Evolutionary conservation across 2,888 invertebrate species (phyloP).

Genomic region (Kuschelorhynchus macadamiae): DNA sequence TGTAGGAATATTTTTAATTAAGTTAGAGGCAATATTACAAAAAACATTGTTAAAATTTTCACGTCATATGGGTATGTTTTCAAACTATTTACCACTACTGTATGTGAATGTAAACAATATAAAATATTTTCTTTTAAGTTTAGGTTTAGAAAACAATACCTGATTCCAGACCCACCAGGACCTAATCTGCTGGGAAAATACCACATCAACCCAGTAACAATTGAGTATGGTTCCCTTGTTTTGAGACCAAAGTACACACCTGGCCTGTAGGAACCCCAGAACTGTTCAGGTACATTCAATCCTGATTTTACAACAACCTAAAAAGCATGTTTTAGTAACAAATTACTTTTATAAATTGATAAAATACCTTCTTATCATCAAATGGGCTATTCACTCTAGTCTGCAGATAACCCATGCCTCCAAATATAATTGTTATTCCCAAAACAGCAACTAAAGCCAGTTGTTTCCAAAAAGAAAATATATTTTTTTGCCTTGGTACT

Average conservation of each 20-base stretch:
- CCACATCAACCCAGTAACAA: constrained; percentile 98
- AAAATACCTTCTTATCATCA: constrained; percentile 73
- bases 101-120: no score
- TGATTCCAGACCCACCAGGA: constrained; percentile 81
- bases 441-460: constrained; percentile 75
- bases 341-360: neutral
- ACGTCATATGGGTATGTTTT: no score
- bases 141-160: no score
- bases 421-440: constrained; percentile 80
- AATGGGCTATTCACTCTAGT: constrained; percentile 91
- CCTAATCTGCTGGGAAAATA: constrained; percentile 81
- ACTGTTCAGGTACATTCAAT: constrained; percentile 81
- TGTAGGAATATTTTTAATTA: no score
- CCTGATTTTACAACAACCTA: constrained; percentile 82
- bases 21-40: no score
- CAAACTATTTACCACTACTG: no score
- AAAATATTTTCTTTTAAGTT: no score
- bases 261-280: constrained; percentile 95
- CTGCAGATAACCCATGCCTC: constrained; percentile 87
- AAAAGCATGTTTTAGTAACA: neutral
- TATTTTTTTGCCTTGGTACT: constrained; percentile 45
- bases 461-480: constrained; percentile 71
- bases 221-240: constrained; percentile 88
- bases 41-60: no score
- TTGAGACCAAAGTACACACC: constrained; percentile 93